A percentile compares a stretch with the other conserved stretches of the same genome.
phyloP scores from a whole-genome alignment of 2,113 vertebrate genomes.

The Halichoerus grypus region DNA sequence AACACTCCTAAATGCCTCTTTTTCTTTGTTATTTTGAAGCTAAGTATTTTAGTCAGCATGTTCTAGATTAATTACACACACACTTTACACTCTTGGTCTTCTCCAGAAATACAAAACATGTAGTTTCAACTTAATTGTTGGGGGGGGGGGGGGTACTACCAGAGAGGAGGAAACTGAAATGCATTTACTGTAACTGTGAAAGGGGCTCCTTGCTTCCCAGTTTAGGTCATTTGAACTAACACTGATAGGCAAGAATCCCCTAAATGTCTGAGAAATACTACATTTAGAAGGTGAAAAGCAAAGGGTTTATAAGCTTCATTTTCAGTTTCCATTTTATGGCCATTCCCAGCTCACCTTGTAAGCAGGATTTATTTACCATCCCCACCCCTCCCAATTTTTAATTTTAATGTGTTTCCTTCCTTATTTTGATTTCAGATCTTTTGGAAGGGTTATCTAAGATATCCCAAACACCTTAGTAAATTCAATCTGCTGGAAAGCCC shows the following conservation, averaged over 20 bases:
- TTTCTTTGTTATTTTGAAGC: conserved; percentile 49
- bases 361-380: neutral
- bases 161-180: neutral
- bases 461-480: neutral
- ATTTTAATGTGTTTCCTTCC: neutral
- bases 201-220: fast-evolving
- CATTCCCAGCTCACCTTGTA: neutral
- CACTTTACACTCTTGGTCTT: neutral
- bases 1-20: neutral
- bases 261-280: neutral
- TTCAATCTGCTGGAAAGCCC: neutral
- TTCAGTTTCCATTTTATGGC: neutral
- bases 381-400: neutral
- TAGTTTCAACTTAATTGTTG: neutral
- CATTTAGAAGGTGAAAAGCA: neutral
- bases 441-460: neutral
- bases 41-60: conserved; percentile 19
- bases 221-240: neutral
- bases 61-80: conserved; percentile 45
- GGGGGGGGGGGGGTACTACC: neutral
- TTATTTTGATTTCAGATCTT: conserved; percentile 1
- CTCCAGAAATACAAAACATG: neutral
- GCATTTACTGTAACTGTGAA: neutral
- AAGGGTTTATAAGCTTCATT: neutral
- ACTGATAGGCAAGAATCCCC: neutral